These are phyloP conservation scores for Oenanthe melanoleuca DNA, from an alignment of 2,113 vertebrate genomes.

Conservation along the genomic window DNA sequence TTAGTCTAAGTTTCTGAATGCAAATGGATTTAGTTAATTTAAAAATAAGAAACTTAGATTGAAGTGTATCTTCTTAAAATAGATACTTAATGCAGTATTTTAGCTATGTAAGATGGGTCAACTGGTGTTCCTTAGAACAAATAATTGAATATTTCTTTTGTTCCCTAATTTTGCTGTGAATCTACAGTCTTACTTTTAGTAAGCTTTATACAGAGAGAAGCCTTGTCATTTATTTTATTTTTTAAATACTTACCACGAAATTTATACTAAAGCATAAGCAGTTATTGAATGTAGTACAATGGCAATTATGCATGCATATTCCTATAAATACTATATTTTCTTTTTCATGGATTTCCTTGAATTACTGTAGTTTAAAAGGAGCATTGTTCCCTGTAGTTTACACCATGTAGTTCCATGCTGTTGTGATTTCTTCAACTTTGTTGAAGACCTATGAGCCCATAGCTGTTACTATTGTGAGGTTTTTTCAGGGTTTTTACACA, in stretches of 20 bases:
- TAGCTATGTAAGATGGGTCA: neutral
- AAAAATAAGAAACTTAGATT: neutral
- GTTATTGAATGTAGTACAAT: neutral
- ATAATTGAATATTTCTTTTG: neutral
- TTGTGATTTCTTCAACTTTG: neutral
- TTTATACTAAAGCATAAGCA: neutral
- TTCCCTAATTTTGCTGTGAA: neutral
- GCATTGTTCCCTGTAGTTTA: neutral
- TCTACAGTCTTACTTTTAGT: neutral
- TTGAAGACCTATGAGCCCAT: neutral
- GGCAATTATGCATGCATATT: neutral
- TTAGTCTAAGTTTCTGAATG: neutral
- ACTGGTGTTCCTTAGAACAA: neutral
- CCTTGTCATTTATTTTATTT: neutral
- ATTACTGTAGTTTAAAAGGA: neutral
- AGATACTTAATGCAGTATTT: neutral
- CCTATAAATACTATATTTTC: neutral
- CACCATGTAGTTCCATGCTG: neutral
- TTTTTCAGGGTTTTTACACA: neutral
- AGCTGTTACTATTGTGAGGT: rapidly evolving
- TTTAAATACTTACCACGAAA: neutral
- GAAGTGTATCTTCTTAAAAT: neutral
- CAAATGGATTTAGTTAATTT: neutral
- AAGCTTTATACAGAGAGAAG: neutral
- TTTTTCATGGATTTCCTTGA: neutral